Conservation (phyloP, 2,888 invertebrate genomes). For the Catocala fraxini region DNA sequence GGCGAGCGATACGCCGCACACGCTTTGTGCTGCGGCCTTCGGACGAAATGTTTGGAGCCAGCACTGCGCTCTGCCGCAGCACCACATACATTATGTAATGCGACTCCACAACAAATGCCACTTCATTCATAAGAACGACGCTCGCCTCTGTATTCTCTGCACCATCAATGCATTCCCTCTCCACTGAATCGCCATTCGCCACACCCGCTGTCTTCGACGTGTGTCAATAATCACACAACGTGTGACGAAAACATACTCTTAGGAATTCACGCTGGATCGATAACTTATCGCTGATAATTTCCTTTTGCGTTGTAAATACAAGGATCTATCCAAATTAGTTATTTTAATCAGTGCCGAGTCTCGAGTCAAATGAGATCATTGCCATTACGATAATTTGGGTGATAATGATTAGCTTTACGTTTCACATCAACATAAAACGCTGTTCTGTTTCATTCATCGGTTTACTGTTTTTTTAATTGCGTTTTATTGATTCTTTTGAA, state of each 20-base stretch:
- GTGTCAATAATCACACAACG: slow-evolving; percentile 48
- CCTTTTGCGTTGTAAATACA: slow-evolving; percentile 75
- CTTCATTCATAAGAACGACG: slow-evolving; percentile 78
- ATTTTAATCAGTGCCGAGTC: slow-evolving; percentile 68
- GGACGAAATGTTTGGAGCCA: slow-evolving; percentile 77
- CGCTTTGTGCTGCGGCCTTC: slow-evolving; percentile 82
- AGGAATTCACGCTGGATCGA: slow-evolving; percentile 52
- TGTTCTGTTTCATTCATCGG: slow-evolving; percentile 56
- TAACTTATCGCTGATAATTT: slow-evolving; percentile 74
- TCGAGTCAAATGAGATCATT: slow-evolving; percentile 78
- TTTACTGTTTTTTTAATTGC: slow-evolving; percentile 28
- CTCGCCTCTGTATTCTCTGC: slow-evolving; percentile 65
- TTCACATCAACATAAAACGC: slow-evolving; percentile 55
- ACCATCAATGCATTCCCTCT: slow-evolving; percentile 61
- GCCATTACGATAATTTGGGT: slow-evolving; percentile 74
- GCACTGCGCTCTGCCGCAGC: slow-evolving; percentile 49
- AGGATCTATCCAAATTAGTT: slow-evolving; percentile 73
- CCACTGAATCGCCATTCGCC: slow-evolving; percentile 50
- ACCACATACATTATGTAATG: slow-evolving; percentile 81
- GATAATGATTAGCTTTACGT: slow-evolving; percentile 58
- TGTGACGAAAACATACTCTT: slow-evolving; percentile 37
- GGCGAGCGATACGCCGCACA: slow-evolving; percentile 77
- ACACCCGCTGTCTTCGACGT: slow-evolving; percentile 51
- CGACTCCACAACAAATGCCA: slow-evolving; percentile 73
- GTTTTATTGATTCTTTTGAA: slow-evolving; percentile 16